Conservation (phyloP, 1,140 invertebrate species). For the Antheraea mylitta region DNA sequence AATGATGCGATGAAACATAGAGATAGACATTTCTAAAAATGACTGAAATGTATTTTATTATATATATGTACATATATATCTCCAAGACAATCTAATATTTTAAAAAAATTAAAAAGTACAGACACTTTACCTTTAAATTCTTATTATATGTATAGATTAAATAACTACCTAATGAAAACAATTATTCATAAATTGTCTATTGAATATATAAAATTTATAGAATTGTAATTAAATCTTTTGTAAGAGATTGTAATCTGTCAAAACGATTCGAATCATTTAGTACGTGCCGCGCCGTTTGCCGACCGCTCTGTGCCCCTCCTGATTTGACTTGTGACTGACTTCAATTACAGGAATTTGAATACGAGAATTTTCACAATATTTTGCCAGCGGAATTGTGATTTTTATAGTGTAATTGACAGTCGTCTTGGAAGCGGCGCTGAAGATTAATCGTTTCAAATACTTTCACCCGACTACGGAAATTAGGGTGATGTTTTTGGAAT, state of each 20-base stretch:
- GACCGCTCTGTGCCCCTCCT: not conserved
- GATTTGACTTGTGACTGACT: slow-evolving; percentile 22
- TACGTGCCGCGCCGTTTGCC: not conserved
- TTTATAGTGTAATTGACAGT: not conserved
- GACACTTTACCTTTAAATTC: too few relatives aligned
- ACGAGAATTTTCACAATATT: not conserved
- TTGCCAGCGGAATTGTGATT: not conserved
- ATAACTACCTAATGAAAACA: too few relatives aligned
- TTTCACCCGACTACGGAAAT: too few relatives aligned
- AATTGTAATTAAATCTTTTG: not conserved
- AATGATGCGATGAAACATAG: too few relatives aligned
- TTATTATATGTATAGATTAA: too few relatives aligned
- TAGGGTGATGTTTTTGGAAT: too few relatives aligned
- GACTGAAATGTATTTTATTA: too few relatives aligned
- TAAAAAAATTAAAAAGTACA: too few relatives aligned
- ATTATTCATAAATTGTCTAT: not conserved
- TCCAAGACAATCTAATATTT: too few relatives aligned
- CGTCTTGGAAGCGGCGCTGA: not conserved
- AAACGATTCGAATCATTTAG: not conserved
- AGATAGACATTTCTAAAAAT: too few relatives aligned
- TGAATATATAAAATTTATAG: not conserved
- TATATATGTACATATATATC: too few relatives aligned
- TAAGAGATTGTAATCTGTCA: not conserved
- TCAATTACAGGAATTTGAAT: slow-evolving; percentile 12
- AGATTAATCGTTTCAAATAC: too few relatives aligned